phyloP scores from a whole-genome alignment of 2,113 vertebrate species.

The Spizaetus ornatus region DNA sequence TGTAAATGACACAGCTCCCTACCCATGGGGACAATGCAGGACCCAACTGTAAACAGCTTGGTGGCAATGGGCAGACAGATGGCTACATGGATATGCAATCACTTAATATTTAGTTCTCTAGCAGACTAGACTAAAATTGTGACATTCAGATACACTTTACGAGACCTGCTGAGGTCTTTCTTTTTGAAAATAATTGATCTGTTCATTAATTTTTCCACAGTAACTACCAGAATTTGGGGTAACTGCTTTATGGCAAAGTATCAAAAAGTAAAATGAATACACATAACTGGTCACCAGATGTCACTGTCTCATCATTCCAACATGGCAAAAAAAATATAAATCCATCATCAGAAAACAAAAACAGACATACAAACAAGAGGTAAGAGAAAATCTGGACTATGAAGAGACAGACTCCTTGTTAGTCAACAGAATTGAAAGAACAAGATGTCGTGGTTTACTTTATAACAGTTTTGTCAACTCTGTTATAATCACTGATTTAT shows the following conservation, averaged over 20 bases:
- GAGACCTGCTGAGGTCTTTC: background rate
- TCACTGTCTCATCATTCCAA: constrained; percentile 3
- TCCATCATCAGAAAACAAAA: background rate
- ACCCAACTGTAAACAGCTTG: background rate
- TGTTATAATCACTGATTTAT: background rate
- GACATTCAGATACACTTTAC: background rate
- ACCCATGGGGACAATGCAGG: accelerated
- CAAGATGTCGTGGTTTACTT: background rate
- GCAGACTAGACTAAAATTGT: background rate
- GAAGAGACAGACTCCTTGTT: background rate
- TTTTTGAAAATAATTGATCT: background rate
- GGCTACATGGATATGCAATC: background rate
- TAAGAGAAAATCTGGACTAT: background rate
- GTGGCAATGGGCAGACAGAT: background rate
- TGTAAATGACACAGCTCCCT: background rate
- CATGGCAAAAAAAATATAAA: background rate
- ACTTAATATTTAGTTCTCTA: background rate
- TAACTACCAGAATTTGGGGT: background rate
- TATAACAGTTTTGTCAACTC: background rate
- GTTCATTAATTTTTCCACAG: background rate
- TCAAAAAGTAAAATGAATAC: background rate
- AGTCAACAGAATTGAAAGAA: background rate
- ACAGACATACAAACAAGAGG: background rate
- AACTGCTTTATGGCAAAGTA: background rate
- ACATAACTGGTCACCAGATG: constrained; percentile 10